These are phyloP conservation scores for Copidosoma floridanum DNA, from an alignment of 1,140 invertebrate genomes.

Conservation along the genomic window DNA sequence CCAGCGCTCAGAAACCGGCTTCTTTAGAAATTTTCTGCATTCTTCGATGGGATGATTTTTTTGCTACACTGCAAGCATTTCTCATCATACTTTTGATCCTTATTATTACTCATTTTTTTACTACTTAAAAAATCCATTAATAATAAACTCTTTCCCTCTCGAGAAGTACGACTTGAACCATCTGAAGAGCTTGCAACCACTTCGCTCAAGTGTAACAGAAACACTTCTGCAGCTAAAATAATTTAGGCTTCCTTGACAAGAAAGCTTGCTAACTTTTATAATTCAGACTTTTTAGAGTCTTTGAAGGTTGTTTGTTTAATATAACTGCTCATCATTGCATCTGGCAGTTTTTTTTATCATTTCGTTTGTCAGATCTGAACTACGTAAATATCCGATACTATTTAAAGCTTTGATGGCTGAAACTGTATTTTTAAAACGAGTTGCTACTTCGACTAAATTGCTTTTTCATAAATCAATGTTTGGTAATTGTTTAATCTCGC, in stretches of 20 bases:
- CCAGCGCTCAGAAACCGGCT: neutral
- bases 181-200: neutral
- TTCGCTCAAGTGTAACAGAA: neutral
- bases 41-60: neutral
- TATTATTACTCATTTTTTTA: neutral
- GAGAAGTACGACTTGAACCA: neutral
- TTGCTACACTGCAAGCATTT: neutral
- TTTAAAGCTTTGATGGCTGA: slow-evolving; percentile 7
- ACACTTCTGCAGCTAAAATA: neutral
- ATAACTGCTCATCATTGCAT: neutral
- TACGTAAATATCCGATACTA: slow-evolving; percentile 7
- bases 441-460: slow-evolving; percentile 1
- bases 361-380: neutral
- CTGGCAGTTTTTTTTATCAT: slow-evolving; percentile 1
- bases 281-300: neutral
- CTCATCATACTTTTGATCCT: neutral
- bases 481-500: neutral
- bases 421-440: slow-evolving; percentile 3
- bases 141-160: neutral
- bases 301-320: neutral
- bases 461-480: neutral
- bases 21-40: neutral
- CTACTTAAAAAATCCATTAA: neutral
- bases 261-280: too few species aligned
- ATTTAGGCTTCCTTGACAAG: too few species aligned